Evolutionary conservation across 2,888 invertebrate species (phyloP).

Genomic region (Furcula furcula): DNA sequence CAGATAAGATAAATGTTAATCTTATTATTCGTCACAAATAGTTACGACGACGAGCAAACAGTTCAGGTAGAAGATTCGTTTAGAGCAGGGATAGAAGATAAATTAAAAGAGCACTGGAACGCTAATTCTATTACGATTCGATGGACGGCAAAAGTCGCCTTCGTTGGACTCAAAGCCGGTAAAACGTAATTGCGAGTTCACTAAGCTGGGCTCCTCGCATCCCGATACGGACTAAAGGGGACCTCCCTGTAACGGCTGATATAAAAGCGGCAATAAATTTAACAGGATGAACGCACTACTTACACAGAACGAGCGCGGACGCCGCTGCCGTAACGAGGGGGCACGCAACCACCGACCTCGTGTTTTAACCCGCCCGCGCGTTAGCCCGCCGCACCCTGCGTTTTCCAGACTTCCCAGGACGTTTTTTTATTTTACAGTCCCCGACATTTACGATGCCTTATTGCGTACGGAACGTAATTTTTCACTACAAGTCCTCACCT

Average conservation of each 20-base stretch:
- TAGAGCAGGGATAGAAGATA: constrained; percentile 67
- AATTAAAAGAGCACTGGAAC: constrained; percentile 78
- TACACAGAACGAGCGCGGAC: constrained; percentile 72
- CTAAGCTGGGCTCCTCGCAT: constrained; percentile 77
- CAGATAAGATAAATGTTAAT: constrained; percentile 18
- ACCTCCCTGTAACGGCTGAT: constrained; percentile 78
- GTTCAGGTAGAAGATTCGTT: constrained; percentile 58
- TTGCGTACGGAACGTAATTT: background rate
- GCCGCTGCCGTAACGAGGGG: constrained; percentile 69
- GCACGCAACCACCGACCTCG: constrained; percentile 59
- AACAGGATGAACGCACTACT: constrained; percentile 81
- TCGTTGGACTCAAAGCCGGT: constrained; percentile 75
- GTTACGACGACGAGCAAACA: constrained; percentile 32
- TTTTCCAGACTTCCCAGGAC: constrained; percentile 40
- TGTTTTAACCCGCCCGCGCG: constrained; percentile 52
- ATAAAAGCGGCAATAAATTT: constrained; percentile 82
- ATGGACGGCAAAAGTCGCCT: constrained; percentile 79
- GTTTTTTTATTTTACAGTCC: constrained; percentile 45
- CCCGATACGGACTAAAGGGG: constrained; percentile 78
- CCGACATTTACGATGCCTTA: constrained; percentile 11
- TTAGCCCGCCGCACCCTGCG: constrained; percentile 45
- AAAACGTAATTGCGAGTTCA: constrained; percentile 81
- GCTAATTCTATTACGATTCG: constrained; percentile 81
- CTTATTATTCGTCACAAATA: constrained; percentile 23
- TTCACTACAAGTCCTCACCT: too few relatives aligned